Evolutionary conservation across 2,888 invertebrate genomes (phyloP).

Genomic region (Drosophila lacicola): DNA sequence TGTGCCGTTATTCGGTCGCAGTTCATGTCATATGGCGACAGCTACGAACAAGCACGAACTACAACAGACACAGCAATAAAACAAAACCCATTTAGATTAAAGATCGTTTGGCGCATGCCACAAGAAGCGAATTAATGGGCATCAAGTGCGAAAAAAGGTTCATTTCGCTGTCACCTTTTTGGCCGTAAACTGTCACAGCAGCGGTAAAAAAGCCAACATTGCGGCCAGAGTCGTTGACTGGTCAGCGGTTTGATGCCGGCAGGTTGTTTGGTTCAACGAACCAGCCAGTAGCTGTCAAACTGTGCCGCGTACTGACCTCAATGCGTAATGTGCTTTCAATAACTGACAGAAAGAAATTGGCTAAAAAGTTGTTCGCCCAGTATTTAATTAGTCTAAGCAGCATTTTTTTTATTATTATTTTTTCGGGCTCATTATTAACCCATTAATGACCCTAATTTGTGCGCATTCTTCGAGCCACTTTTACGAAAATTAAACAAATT

Average conservation of each 20-base stretch:
- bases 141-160: slow-evolving; percentile 60
- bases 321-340: slow-evolving; percentile 45
- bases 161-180: slow-evolving; percentile 39
- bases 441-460: slow-evolving; percentile 66
- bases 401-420: slow-evolving; percentile 4
- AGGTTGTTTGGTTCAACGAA: slow-evolving; percentile 57
- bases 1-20: slow-evolving; percentile 23
- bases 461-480: slow-evolving; percentile 30
- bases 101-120: slow-evolving; percentile 63
- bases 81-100: slow-evolving; percentile 37
- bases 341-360: slow-evolving; percentile 29
- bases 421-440: slow-evolving; percentile 64
- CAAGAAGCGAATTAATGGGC: slow-evolving; percentile 65
- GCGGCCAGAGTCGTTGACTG: slow-evolving; percentile 33
- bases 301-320: slow-evolving; percentile 42
- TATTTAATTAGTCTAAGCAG: slow-evolving; percentile 48
- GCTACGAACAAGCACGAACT: slow-evolving; percentile 1
- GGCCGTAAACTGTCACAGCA: slow-evolving; percentile 66
- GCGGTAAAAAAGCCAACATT: slow-evolving; percentile 39
- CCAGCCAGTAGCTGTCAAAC: slow-evolving; percentile 38
- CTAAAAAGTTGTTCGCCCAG: slow-evolving; percentile 17
- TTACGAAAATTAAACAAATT: slow-evolving; percentile 51
- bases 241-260: slow-evolving; percentile 31
- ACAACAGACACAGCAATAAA: slow-evolving; percentile 1
- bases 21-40: slow-evolving; percentile 19